Base-by-base conservation (phyloP, 2,888 invertebrate species). In the Melanostoma mellinum region DNA sequence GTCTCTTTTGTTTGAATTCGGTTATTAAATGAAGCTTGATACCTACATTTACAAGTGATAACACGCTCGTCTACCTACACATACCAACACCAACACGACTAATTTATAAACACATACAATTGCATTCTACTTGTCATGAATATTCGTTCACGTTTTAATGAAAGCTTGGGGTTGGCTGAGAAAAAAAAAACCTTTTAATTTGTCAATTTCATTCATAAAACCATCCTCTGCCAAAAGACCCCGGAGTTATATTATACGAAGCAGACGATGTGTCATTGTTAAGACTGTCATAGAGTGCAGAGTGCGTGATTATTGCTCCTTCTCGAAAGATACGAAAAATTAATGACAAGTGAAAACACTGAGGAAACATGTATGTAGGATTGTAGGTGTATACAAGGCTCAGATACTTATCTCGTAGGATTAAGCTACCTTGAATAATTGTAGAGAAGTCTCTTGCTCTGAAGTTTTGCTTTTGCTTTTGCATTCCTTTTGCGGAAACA, bases 141-240 rank as follows among this genome's bases (percentile, higher is more conserved):
- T 67, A 50, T 55, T 74, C 35, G 40, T 50, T 38, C 10, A 38
- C 36, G 38, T 61, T 72, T 72, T 44, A 61, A 42, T 32, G 32
- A 63, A 63, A 36, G 55, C 52, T 36, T 53, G 50, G 8, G 46
- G 20, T 50, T 46, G 58, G 5, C 4, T 35, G 46, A 42, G 32
- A 42, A n/a, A 48, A 46, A 30, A 38, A 67, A 48, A 53, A 67
- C 38, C 68, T 61, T 73, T 74, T 71, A 71, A 78, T 65, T 58
- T 78, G 53, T 60, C 67, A 74, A 79, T 79, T 61, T 73, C 42
- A 44, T 71, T 71, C 30, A 63, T 40, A 56, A 65, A 48, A 55
- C 56, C 50, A 38, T 65, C 38, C 52, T 56, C 53, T 68, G 68
- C 33, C 53, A 46, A 68, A 68, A 68, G 68, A 32, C 44, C 68